Evolutionary conservation across 2,797 vertebrate genomes (phyloP).

Genomic region (Melanotaenia trifasciata): DNA sequence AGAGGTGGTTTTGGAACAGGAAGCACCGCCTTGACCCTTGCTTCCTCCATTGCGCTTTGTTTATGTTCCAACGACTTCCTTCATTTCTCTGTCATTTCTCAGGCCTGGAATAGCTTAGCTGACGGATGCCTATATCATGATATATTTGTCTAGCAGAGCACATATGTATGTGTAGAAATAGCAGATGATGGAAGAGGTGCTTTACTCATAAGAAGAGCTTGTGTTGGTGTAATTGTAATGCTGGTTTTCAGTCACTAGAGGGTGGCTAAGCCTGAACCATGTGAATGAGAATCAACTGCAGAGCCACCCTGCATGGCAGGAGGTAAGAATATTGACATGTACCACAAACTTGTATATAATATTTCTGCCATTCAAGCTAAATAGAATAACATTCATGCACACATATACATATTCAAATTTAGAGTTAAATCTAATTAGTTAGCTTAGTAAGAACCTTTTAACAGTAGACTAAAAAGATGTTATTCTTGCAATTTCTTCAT

Average conservation of each 20-base stretch:
- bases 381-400: neutral
- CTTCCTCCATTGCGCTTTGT: slow-evolving; percentile 85
- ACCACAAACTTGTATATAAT: slow-evolving; percentile 16
- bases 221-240: slow-evolving; percentile 49
- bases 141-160: slow-evolving; percentile 58
- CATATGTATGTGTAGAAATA: slow-evolving; percentile 25
- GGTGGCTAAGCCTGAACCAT: slow-evolving; percentile 73
- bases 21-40: slow-evolving; percentile 79
- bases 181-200: slow-evolving; percentile 39
- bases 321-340: slow-evolving; percentile 54
- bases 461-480: too few species aligned
- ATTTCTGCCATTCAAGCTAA: neutral
- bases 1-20: slow-evolving; percentile 78
- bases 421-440: neutral
- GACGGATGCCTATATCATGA: slow-evolving; percentile 53
- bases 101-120: slow-evolving; percentile 64
- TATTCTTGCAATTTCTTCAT: neutral
- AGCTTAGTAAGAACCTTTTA: too few species aligned
- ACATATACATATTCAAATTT: neutral
- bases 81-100: slow-evolving; percentile 80
- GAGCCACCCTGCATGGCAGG: slow-evolving; percentile 32
- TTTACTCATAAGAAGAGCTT: slow-evolving; percentile 10
- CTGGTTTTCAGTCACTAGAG: slow-evolving; percentile 71
- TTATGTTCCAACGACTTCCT: slow-evolving; percentile 83
- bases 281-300: slow-evolving; percentile 26